Evolutionary conservation across 2,113 vertebrate genomes (phyloP).

Genomic region (Larimichthys crocea): DNA sequence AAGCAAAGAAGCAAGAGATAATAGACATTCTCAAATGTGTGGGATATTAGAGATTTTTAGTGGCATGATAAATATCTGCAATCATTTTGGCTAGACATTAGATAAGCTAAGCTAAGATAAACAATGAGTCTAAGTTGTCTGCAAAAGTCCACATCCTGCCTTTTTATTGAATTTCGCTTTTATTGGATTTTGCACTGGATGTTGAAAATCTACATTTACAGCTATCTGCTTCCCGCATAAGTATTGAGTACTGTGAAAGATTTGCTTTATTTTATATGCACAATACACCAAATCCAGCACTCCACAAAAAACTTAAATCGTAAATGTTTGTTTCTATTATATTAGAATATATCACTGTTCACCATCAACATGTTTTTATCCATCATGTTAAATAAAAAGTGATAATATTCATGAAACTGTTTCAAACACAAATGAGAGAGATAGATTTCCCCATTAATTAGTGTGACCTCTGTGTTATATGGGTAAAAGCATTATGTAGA

Average conservation of each 20-base stretch:
- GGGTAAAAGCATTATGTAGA: conserved; percentile 15
- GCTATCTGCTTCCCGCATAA: neutral
- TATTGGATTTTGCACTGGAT: neutral
- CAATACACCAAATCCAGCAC: neutral
- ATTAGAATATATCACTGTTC: neutral
- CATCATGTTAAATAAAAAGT: conserved; percentile 10
- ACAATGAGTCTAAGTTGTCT: neutral
- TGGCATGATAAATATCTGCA: neutral
- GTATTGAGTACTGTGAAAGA: neutral
- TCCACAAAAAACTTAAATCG: neutral
- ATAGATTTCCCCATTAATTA: conserved; percentile 35
- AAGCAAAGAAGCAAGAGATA: neutral
- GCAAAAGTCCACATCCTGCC: neutral
- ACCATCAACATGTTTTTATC: neutral
- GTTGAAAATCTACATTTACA: too few species aligned
- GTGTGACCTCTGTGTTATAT: neutral
- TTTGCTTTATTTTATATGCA: neutral
- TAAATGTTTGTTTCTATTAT: neutral
- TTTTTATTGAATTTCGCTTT: neutral
- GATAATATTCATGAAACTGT: conserved; percentile 25
- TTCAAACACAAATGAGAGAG: conserved; percentile 30
- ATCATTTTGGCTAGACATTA: neutral
- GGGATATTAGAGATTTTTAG: neutral
- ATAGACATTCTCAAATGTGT: neutral
- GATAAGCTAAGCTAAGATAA: neutral